phyloP scores from a whole-genome alignment of 1,140 invertebrate species.

The Drosophila ananassae region DNA sequence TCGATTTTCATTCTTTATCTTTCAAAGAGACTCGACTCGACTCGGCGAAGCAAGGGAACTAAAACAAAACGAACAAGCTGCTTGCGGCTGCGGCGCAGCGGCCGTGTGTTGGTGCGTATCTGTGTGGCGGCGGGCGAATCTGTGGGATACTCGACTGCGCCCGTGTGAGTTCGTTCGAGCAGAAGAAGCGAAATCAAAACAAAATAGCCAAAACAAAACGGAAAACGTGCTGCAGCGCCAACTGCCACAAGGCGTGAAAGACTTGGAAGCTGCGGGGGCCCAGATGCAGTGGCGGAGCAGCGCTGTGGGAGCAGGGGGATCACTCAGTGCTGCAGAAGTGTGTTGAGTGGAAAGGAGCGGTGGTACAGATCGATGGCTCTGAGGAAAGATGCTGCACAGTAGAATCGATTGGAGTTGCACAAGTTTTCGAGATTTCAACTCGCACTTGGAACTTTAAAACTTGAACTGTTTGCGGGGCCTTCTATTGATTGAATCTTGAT shows the following conservation, averaged over 20 bases:
- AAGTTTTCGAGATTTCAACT: neutral
- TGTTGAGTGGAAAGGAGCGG: slow-evolving; percentile 23
- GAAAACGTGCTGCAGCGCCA: slow-evolving; percentile 72
- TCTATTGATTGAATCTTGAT: too few relatives aligned
- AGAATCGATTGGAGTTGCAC: neutral
- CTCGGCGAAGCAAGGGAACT: slow-evolving; percentile 77
- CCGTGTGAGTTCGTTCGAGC: slow-evolving; percentile 11
- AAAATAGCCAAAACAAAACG: slow-evolving; percentile 71
- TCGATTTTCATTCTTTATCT: slow-evolving; percentile 75
- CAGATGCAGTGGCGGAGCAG: too few relatives aligned
- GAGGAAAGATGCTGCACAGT: slow-evolving; percentile 33
- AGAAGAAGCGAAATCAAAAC: slow-evolving; percentile 77
- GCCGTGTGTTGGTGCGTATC: slow-evolving; percentile 16
- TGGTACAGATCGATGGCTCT: slow-evolving; percentile 49
- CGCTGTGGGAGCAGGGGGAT: too few relatives aligned
- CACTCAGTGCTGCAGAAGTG: neutral
- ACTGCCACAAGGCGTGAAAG: slow-evolving; percentile 58
- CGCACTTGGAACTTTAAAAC: too few relatives aligned
- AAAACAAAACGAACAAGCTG: slow-evolving; percentile 73
- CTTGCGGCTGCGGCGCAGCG: slow-evolving; percentile 19
- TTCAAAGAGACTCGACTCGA: slow-evolving; percentile 39
- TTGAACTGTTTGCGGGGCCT: too few relatives aligned
- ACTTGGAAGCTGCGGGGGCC: slow-evolving; percentile 27
- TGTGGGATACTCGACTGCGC: neutral
- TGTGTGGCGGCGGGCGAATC: slow-evolving; percentile 6